A percentile compares a stretch with the other conserved stretches of the same genome.
Conservation (phyloP, 2,113 vertebrate genomes). For the Hemicordylus capensis region DNA sequence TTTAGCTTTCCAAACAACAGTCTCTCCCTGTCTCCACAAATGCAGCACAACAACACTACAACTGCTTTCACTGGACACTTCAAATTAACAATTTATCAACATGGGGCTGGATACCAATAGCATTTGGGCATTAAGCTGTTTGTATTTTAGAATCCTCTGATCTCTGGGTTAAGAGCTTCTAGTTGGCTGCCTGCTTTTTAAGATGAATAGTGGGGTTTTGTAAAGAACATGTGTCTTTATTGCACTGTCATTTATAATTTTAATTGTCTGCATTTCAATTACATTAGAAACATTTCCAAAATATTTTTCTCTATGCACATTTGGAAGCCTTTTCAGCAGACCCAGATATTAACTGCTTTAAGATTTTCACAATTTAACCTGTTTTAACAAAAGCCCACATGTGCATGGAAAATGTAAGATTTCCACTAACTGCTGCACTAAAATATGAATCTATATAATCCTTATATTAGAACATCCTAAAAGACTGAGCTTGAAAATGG, state of each 20-base stretch:
- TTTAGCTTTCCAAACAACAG: conserved; percentile 29
- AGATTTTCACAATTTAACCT: background rate
- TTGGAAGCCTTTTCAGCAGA: background rate
- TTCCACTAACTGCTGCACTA: conserved; percentile 3
- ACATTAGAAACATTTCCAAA: background rate
- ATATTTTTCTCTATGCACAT: background rate
- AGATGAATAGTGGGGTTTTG: background rate
- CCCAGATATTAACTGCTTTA: background rate
- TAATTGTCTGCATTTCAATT: background rate
- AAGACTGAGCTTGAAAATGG: background rate
- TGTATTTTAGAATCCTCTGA: background rate
- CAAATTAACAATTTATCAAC: conserved; percentile 31
- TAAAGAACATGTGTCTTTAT: background rate
- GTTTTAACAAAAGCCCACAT: background rate
- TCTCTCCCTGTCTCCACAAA: conserved; percentile 7
- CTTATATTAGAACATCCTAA: background rate
- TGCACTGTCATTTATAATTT: background rate
- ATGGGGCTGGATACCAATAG: background rate
- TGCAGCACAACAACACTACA: conserved; percentile 12
- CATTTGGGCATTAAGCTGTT: background rate
- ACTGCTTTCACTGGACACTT: conserved; percentile 29
- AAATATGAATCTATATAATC: background rate
- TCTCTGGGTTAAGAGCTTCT: fast-evolving
- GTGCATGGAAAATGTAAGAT: background rate
- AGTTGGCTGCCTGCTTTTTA: background rate